Base-by-base conservation (phyloP, 2,888 invertebrate genomes). In the Myopa tessellatipennis region DNA sequence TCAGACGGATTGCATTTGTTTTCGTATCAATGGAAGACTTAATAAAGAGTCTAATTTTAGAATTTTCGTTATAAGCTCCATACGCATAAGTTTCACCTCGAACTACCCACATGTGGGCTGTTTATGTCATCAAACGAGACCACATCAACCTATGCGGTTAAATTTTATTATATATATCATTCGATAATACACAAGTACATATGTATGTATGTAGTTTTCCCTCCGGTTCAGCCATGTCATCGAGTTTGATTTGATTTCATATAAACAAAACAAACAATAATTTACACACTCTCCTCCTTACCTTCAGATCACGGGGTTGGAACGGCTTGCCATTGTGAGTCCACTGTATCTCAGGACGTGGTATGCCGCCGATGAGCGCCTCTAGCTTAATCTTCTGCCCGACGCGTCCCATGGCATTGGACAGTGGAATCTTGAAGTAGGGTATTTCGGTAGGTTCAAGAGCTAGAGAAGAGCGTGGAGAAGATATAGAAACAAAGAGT, bases 311-410 rank as follows among this genome's bases (percentile, higher is more conserved):
- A 76, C 91, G 90, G 52, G 91, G 91, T 85, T 92, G 92, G 82
- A 93, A 90, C 58, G 91, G 90, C 85, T 92, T 92, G 81, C 92
- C 93, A 88, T 95, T 93, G 84, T 93, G 93, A 78, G 91, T 90
- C 94, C 94, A 95, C 80, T 89, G 90, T 69, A 94, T 87, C 60
- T 91, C 90, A 8, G 94, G 94, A 75, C 90, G 87, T 67, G 94
- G 94, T 82, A 91, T 90, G 80, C 94, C 94, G 71, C 90, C 90
- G 79, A 93, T 92, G 85, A 92, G 90, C 82, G 94, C 94, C 88
- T 94, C 94, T 82, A 95, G 88, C 87, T 92, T 92, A 84, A 94
- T 91, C 88, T 93, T 93, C 85, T 94, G 93, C 69, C 94, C 94
- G 77, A 93, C 92, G 82, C 93, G 90, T 8, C 92, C 93, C 92